Percentiles rank a stretch among this genome's conserved stretches.
Conservation (phyloP, 2,113 vertebrate species). For the Rhinopomastus cyanomelas region DNA sequence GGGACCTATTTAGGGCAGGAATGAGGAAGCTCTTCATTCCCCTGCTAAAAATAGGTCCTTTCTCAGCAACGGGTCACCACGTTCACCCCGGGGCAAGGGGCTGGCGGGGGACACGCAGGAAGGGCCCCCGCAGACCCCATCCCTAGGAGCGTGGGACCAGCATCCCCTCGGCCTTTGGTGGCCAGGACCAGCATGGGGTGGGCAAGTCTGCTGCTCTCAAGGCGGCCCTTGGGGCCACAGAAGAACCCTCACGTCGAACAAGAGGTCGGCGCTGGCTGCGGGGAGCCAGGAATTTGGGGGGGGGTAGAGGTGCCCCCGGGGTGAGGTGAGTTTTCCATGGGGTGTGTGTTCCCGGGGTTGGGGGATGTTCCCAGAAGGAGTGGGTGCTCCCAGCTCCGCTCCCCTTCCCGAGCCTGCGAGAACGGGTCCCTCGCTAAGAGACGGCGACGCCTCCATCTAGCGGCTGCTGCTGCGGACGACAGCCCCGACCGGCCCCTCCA, state of each 20-base stretch:
- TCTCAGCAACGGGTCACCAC: background rate
- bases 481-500: too few species aligned
- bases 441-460: background rate
- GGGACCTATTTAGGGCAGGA: constrained; percentile 47
- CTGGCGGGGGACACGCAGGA: background rate
- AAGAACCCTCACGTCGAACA: background rate
- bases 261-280: too few species aligned
- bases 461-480: background rate
- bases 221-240: too few species aligned
- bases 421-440: accelerated
- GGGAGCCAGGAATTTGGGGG: background rate
- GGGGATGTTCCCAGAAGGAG: background rate
- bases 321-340: too few species aligned
- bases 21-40: constrained; percentile 45
- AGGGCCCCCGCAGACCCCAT: background rate
- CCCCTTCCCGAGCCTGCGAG: background rate
- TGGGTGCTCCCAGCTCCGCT: background rate
- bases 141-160: background rate
- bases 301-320: too few species aligned
- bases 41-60: constrained; percentile 60
- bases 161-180: too few species aligned
- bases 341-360: too few species aligned
- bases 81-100: background rate
- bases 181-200: too few species aligned
- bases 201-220: too few species aligned